Conservation (phyloP, 2,797 vertebrate genomes). For the Adelosebastes latens region DNA sequence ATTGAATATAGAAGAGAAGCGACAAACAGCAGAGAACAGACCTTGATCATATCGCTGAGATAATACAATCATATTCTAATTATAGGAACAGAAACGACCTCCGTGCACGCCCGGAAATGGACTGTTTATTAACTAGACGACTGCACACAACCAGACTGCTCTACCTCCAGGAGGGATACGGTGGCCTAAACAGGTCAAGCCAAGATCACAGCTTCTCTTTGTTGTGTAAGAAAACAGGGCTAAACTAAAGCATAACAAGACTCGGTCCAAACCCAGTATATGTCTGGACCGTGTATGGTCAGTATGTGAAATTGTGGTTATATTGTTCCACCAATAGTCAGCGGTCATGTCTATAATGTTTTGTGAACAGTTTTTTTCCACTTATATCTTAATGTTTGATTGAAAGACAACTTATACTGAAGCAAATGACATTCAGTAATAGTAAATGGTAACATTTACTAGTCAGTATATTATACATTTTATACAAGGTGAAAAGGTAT, state of each 20-base stretch:
- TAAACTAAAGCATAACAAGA: not conserved
- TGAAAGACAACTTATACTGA: too few relatives aligned
- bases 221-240: not conserved
- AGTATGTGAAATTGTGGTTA: too few relatives aligned
- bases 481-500: too few relatives aligned
- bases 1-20: not conserved
- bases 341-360: too few relatives aligned
- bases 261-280: too few relatives aligned
- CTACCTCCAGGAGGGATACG: not conserved
- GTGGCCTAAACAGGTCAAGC: not conserved
- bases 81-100: slow-evolving; percentile 2
- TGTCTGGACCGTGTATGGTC: too few relatives aligned
- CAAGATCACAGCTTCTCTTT: not conserved
- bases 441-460: too few relatives aligned
- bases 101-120: not conserved
- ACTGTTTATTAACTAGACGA: not conserved
- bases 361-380: too few relatives aligned
- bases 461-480: too few relatives aligned
- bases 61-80: slow-evolving; percentile 13
- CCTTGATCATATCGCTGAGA: not conserved
- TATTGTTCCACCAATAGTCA: too few relatives aligned
- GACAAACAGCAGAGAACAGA: not conserved
- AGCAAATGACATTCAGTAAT: too few relatives aligned
- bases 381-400: too few relatives aligned
- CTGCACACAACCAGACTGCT: slow-evolving; percentile 1